A percentile compares a stretch with the other conserved stretches of the same genome.
Evolutionary conservation across 2,888 invertebrate species (phyloP).

Genomic region (Acholoe squamosa): DNA sequence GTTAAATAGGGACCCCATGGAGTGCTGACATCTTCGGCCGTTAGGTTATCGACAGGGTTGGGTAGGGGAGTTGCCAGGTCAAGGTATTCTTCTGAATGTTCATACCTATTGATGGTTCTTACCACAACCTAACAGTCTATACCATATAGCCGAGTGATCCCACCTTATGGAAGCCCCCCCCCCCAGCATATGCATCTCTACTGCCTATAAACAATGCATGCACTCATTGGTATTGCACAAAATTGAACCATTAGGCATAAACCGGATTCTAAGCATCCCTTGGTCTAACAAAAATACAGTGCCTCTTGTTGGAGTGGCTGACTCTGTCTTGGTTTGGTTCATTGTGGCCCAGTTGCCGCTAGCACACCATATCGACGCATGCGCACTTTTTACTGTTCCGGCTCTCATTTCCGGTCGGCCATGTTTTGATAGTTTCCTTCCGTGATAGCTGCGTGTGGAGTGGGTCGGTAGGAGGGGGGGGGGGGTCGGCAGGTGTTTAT

Average conservation of each 20-base stretch:
- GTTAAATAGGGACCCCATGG: too few relatives aligned
- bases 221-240: too few relatives aligned
- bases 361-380: slow-evolving; percentile 20
- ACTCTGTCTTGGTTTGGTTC: not conserved
- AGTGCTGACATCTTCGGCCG: too few relatives aligned
- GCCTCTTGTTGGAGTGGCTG: not conserved
- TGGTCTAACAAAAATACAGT: not conserved
- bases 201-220: too few relatives aligned
- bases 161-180: too few relatives aligned
- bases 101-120: too few relatives aligned
- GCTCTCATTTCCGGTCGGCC: slow-evolving; percentile 28
- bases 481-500: slow-evolving; percentile 20
- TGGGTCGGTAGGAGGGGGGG: not conserved
- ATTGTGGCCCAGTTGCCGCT: slow-evolving; percentile 31
- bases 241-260: not conserved
- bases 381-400: slow-evolving; percentile 56
- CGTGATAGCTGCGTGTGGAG: not conserved
- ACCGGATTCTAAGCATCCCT: not conserved
- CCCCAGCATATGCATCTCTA: too few relatives aligned
- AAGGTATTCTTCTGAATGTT: too few relatives aligned
- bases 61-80: too few relatives aligned
- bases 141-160: too few relatives aligned
- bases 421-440: slow-evolving; percentile 52
- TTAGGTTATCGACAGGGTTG: too few relatives aligned
- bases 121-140: too few relatives aligned